Evolutionary conservation across 2,888 invertebrate genomes (phyloP).

Genomic region (Tribolium freemani): DNA sequence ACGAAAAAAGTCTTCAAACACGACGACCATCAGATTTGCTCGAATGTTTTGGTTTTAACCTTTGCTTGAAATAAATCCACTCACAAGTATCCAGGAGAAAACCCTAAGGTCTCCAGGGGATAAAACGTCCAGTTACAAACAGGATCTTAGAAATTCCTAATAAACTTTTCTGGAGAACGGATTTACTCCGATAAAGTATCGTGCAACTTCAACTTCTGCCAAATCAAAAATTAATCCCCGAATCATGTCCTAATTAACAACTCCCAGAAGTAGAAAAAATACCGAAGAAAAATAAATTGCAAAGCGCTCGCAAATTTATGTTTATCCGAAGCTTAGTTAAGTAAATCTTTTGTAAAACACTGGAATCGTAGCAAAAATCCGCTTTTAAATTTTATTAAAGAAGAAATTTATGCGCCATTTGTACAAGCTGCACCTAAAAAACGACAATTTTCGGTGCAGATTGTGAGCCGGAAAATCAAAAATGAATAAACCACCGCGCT

Average conservation of each 20-base stretch:
- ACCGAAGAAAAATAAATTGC: not conserved
- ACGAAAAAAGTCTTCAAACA: not conserved
- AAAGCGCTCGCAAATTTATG: not conserved
- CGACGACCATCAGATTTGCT: conserved; percentile 8
- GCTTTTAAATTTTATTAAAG: not conserved
- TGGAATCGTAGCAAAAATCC: not conserved
- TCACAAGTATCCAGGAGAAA: conserved; percentile 25
- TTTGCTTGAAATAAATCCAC: conserved; percentile 27
- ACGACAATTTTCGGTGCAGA: not conserved
- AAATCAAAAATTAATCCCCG: conserved; percentile 27
- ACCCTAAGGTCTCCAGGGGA: conserved; percentile 27
- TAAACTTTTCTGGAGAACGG: conserved; percentile 42
- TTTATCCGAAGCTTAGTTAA: not conserved
- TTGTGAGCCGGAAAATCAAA: not conserved
- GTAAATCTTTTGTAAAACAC: not conserved
- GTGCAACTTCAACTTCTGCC: conserved; percentile 28
- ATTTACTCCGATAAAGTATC: conserved; percentile 40
- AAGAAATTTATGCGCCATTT: too few species aligned
- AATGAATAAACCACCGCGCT: not conserved
- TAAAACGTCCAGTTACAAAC: conserved; percentile 41
- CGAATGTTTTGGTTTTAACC: conserved; percentile 31
- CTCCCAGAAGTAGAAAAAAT: not conserved
- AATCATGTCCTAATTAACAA: conserved; percentile 6
- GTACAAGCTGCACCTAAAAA: not conserved
- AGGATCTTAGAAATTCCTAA: conserved; percentile 44